Evolutionary conservation across 2,113 vertebrate species (phyloP).

Genomic region (Microcebus murinus): DNA sequence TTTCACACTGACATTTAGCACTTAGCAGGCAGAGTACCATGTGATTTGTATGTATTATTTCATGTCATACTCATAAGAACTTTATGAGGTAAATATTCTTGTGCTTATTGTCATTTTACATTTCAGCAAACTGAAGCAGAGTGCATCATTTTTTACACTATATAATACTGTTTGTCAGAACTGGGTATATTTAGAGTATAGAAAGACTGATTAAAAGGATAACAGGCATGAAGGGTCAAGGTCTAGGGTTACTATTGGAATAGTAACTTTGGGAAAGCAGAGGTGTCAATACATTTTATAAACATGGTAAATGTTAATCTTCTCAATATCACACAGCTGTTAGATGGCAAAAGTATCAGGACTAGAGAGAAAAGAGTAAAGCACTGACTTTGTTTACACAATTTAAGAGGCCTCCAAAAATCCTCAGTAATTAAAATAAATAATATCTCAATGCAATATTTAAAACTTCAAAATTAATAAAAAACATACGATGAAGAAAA

Average conservation of each 20-base stretch:
- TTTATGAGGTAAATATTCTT: background rate
- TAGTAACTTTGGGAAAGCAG: slow-evolving; percentile 14
- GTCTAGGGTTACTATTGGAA: background rate
- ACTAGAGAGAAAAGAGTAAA: background rate
- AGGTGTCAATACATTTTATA: background rate
- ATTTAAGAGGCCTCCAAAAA: background rate
- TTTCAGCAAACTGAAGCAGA: background rate
- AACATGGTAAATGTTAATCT: background rate
- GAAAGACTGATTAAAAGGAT: background rate
- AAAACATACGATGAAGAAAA: background rate
- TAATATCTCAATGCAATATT: background rate
- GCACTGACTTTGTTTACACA: background rate
- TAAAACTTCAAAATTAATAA: background rate
- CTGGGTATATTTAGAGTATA: background rate
- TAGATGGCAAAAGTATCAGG: background rate
- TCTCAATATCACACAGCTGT: background rate
- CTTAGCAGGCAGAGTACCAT: background rate
- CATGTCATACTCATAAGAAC: background rate
- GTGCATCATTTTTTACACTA: background rate
- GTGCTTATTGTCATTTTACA: background rate
- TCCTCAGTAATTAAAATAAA: background rate
- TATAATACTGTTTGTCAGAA: background rate
- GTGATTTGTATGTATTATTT: background rate
- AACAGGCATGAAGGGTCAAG: background rate
- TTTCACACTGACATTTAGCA: background rate